phyloP scores from a whole-genome alignment of 2,113 vertebrate species.

The Proteles cristata region DNA sequence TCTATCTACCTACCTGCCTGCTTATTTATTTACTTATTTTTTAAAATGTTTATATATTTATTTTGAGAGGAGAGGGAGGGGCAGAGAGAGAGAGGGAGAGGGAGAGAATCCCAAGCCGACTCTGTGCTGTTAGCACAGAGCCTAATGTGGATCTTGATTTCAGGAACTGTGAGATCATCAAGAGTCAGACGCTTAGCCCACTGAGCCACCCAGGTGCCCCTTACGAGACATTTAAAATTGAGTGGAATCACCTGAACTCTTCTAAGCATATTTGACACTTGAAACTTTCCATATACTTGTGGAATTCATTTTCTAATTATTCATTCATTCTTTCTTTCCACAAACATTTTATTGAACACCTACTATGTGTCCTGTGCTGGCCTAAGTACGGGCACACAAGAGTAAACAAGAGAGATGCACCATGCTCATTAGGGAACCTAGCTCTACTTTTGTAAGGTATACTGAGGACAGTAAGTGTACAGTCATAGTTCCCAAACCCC shows the following conservation, averaged over 20 bases:
- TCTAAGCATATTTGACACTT: not conserved
- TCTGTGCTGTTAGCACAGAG: too few relatives aligned
- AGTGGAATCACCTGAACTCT: not conserved
- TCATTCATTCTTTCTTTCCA: not conserved
- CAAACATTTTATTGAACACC: not conserved
- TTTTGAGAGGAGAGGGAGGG: too few relatives aligned
- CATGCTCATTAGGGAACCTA: not conserved
- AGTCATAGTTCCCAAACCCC: not conserved
- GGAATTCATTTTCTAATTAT: not conserved
- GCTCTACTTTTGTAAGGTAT: not conserved
- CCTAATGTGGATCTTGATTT: too few relatives aligned
- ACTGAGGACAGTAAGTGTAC: not conserved
- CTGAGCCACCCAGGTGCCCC: too few relatives aligned
- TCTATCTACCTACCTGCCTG: not conserved
- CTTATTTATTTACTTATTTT: too few relatives aligned
- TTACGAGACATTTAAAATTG: not conserved
- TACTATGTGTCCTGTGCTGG: not conserved
- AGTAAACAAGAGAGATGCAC: not conserved
- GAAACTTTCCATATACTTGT: not conserved
- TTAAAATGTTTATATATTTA: too few relatives aligned
- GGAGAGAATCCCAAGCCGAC: too few relatives aligned
- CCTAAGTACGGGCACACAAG: too few relatives aligned
- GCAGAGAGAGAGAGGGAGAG: too few relatives aligned
- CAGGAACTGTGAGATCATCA: too few relatives aligned
- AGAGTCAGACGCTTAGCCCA: too few relatives aligned